Conservation (phyloP, 1,140 invertebrate genomes). For the Pseudomyrmex pallidus region DNA sequence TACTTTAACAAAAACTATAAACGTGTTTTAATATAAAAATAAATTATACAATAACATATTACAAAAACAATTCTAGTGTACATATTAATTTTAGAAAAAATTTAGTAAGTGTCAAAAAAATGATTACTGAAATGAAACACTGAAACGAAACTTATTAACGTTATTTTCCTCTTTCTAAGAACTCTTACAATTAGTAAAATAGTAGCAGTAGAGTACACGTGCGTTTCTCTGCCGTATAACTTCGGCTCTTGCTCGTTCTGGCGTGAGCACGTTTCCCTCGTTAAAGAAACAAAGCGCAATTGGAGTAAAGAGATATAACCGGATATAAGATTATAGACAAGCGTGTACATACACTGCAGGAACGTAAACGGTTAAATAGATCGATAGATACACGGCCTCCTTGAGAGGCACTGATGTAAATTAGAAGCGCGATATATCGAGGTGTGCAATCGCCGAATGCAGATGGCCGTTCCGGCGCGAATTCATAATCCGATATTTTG, state of each 20-base stretch:
- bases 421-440: slow-evolving; percentile 66
- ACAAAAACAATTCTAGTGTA: neutral
- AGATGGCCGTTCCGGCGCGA: slow-evolving; percentile 78
- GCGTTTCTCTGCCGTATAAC: neutral
- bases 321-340: neutral
- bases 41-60: neutral
- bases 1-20: neutral
- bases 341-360: slow-evolving; percentile 18
- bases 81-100: neutral
- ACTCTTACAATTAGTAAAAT: neutral
- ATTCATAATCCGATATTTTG: slow-evolving; percentile 76
- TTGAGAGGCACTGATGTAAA: slow-evolving; percentile 45
- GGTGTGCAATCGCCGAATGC: slow-evolving; percentile 74
- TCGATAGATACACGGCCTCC: slow-evolving; percentile 52
- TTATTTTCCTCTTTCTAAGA: neutral
- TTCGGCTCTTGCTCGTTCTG: neutral
- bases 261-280: neutral
- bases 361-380: slow-evolving; percentile 42
- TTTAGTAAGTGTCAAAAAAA: slow-evolving; percentile 9
- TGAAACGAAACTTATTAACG: neutral
- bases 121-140: neutral
- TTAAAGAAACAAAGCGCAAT: slow-evolving; percentile 17
- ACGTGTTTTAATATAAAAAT: neutral
- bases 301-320: slow-evolving; percentile 22
- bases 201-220: neutral